Percentiles rank a stretch among this genome's conserved stretches.
Conservation (phyloP, 1,140 invertebrate genomes). For the Calephelis virginiensis region DNA sequence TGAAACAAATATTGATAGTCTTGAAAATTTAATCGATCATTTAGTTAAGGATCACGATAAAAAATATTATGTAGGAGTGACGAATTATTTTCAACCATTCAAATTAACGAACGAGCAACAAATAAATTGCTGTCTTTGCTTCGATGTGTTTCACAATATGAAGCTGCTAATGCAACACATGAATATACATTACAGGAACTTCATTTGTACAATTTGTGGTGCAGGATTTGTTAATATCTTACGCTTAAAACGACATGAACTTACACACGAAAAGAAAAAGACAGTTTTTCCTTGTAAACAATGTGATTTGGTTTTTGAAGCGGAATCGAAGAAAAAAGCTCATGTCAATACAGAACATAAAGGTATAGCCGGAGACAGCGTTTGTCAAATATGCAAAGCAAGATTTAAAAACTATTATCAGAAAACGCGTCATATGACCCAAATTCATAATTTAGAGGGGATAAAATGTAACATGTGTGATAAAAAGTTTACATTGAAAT, state of each 20-base stretch:
- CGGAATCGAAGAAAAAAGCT: slow-evolving; percentile 64
- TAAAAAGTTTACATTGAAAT: slow-evolving; percentile 64
- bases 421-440: slow-evolving; percentile 69
- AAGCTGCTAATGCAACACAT: slow-evolving; percentile 69
- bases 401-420: slow-evolving; percentile 71
- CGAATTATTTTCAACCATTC: slow-evolving; percentile 68
- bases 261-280: slow-evolving; percentile 62
- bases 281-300: slow-evolving; percentile 56
- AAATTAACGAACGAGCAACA: slow-evolving; percentile 58
- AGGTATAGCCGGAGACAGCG: slow-evolving; percentile 65
- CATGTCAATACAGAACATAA: slow-evolving; percentile 67
- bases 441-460: slow-evolving; percentile 61
- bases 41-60: slow-evolving; percentile 57
- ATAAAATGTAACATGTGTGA: slow-evolving; percentile 67
- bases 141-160: slow-evolving; percentile 64
- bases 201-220: slow-evolving; percentile 65
- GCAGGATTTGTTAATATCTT: slow-evolving; percentile 68
- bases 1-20: slow-evolving; percentile 42
- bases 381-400: slow-evolving; percentile 66
- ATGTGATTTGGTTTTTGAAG: slow-evolving; percentile 56
- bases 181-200: slow-evolving; percentile 67
- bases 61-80: slow-evolving; percentile 54
- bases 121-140: slow-evolving; percentile 61
- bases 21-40: slow-evolving; percentile 55
- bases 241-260: slow-evolving; percentile 59